A percentile compares a stretch with the other conserved stretches of the same genome.
phyloP scores from a whole-genome alignment of 2,797 vertebrate genomes.

The Buphagus erythrorhynchus region DNA sequence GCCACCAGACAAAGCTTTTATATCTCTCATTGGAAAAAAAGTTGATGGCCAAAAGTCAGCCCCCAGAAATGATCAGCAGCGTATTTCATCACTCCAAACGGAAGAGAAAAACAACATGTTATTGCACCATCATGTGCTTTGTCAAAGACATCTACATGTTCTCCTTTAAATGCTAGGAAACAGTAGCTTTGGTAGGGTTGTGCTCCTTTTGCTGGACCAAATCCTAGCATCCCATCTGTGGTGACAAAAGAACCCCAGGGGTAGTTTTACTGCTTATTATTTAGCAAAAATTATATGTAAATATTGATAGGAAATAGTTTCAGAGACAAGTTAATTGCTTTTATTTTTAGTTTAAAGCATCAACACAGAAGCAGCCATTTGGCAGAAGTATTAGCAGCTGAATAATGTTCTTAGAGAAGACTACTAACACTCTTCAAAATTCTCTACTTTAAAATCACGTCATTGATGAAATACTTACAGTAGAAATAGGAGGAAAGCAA shows the following conservation, averaged over 20 bases:
- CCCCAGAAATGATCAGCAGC: neutral
- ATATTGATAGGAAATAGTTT: constrained; percentile 18
- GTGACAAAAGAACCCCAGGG: neutral
- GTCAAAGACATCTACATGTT: neutral
- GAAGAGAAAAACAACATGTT: neutral
- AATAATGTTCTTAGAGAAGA: neutral
- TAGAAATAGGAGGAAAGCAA: neutral
- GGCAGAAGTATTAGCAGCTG: neutral
- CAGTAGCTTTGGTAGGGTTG: neutral
- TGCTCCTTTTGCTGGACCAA: neutral
- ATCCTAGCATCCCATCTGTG: neutral
- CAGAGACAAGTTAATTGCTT: neutral
- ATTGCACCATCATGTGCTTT: neutral
- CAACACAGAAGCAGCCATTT: neutral
- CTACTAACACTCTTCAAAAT: neutral
- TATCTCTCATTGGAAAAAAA: neutral
- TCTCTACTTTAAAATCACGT: neutral
- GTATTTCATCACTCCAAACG: neutral
- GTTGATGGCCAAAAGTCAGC: neutral
- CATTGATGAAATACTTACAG: neutral
- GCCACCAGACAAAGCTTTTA: neutral
- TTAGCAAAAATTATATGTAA: neutral
- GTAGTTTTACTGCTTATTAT: neutral
- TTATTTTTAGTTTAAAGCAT: constrained; percentile 9
- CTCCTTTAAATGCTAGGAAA: neutral